Percentiles rank a stretch among this genome's conserved stretches.
phyloP scores from a whole-genome alignment of 1,140 invertebrate genomes.

The Babylonia areolata region DNA sequence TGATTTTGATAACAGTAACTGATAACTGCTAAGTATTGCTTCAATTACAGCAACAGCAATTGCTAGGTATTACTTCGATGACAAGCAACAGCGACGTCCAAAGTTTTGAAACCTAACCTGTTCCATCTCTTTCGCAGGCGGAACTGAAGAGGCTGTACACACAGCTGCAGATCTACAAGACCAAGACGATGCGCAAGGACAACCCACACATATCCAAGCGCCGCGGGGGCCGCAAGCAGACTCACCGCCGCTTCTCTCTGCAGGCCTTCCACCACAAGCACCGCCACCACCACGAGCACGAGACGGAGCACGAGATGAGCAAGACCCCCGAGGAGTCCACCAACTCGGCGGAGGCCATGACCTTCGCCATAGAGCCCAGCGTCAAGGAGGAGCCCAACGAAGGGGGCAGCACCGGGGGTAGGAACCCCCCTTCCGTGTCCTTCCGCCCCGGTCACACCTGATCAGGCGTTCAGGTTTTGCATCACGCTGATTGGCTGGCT shows the following conservation, averaged over 20 bases:
- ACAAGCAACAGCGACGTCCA: no score
- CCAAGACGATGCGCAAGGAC: conserved; percentile 92
- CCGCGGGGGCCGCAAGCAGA: conserved; percentile 92
- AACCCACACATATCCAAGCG: conserved; percentile 97
- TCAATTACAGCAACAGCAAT: no score
- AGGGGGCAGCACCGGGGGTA: conserved; percentile 40
- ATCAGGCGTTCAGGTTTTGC: neutral
- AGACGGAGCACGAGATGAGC: conserved; percentile 74
- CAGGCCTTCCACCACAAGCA: conserved; percentile 80
- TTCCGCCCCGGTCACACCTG: conserved; percentile 67
- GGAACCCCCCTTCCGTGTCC: conserved; percentile 63
- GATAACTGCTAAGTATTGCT: no score
- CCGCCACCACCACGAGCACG: conserved; percentile 72
- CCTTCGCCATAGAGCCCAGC: conserved; percentile 63
- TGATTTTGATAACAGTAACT: no score
- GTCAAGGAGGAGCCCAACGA: conserved; percentile 56
- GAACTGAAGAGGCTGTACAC: conserved; percentile 95
- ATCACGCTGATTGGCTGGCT: neutral
- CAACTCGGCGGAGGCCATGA: conserved; percentile 74
- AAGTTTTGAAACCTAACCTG: neutral
- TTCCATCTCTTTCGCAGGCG: conserved; percentile 77
- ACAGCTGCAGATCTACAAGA: conserved; percentile 87
- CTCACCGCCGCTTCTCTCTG: conserved; percentile 89
- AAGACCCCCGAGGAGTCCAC: conserved; percentile 78
- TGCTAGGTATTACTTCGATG: no score